These are phyloP conservation scores for Drosophila suzukii DNA, from an alignment of 1,140 invertebrate species.

Conservation along the genomic window DNA sequence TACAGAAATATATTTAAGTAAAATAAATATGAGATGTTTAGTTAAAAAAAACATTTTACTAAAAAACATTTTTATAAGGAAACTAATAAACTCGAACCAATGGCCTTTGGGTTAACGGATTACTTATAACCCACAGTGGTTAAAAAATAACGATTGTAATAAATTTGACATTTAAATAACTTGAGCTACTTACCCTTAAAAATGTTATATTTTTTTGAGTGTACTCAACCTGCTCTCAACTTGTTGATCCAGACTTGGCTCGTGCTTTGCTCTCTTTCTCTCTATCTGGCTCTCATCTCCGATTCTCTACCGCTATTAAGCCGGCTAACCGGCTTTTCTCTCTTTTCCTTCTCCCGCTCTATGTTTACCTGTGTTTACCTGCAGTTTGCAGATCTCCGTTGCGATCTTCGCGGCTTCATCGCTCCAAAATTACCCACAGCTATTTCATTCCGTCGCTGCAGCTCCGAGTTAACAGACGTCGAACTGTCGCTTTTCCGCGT, in stretches of 20 bases:
- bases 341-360: slow-evolving; percentile 3
- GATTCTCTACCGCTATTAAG: slow-evolving; percentile 10
- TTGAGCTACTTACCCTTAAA: neutral
- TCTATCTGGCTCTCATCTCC: neutral
- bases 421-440: slow-evolving; percentile 25
- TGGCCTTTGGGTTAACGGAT: too few relatives aligned
- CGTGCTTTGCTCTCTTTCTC: slow-evolving; percentile 28
- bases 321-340: slow-evolving; percentile 41
- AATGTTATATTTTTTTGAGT: neutral
- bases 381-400: slow-evolving; percentile 45
- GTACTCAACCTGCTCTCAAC: slow-evolving; percentile 26
- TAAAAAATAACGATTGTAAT: too few relatives aligned
- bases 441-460: slow-evolving; percentile 61
- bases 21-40: too few relatives aligned
- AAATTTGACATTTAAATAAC: neutral
- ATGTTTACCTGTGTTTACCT: slow-evolving; percentile 35
- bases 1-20: too few relatives aligned
- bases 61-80: too few relatives aligned
- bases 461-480: slow-evolving; percentile 68
- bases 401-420: slow-evolving; percentile 49
- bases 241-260: slow-evolving; percentile 18
- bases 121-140: too few relatives aligned
- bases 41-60: too few relatives aligned
- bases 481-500: slow-evolving; percentile 13
- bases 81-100: too few relatives aligned